phyloP scores from a whole-genome alignment of 2,113 vertebrate species.

The Lichenostomus cassidix region DNA sequence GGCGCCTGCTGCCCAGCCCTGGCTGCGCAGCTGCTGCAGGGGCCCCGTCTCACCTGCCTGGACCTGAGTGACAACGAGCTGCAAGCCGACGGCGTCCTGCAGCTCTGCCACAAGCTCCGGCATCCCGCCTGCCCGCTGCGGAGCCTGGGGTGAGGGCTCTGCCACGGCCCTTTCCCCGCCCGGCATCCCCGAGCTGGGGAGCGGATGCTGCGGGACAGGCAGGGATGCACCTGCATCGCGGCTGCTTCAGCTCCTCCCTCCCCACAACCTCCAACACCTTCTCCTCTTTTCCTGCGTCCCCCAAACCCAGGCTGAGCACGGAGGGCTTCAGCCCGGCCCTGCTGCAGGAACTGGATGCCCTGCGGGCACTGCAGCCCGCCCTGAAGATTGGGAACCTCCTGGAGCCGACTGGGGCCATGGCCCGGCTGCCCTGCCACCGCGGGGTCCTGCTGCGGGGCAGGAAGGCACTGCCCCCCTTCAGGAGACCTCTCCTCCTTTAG shows the following conservation, averaged over 20 bases:
- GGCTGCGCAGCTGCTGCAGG: fast-evolving
- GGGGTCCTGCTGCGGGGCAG: neutral
- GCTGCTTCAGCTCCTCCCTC: neutral
- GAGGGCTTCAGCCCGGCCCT: neutral
- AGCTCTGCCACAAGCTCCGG: constrained; percentile 9
- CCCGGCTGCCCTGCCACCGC: neutral
- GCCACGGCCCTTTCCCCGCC: fast-evolving
- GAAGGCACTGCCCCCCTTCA: neutral
- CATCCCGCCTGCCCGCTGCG: neutral
- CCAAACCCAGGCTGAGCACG: neutral
- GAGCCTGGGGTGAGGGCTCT: neutral
- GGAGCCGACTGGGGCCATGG: constrained; percentile 14
- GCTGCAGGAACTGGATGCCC: neutral
- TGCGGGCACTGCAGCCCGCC: neutral
- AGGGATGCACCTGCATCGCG: fast-evolving
- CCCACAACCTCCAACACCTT: neutral
- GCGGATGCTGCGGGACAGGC: fast-evolving
- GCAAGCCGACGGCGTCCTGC: neutral
- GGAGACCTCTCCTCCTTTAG: neutral
- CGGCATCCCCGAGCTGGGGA: fast-evolving
- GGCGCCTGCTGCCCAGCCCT: neutral
- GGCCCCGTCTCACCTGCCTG: neutral
- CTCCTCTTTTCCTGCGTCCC: neutral
- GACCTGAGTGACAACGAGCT: neutral
- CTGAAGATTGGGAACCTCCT: neutral